phyloP scores from a whole-genome alignment of 2,888 invertebrate genomes.

The Sinodicranocentrus sp. region DNA sequence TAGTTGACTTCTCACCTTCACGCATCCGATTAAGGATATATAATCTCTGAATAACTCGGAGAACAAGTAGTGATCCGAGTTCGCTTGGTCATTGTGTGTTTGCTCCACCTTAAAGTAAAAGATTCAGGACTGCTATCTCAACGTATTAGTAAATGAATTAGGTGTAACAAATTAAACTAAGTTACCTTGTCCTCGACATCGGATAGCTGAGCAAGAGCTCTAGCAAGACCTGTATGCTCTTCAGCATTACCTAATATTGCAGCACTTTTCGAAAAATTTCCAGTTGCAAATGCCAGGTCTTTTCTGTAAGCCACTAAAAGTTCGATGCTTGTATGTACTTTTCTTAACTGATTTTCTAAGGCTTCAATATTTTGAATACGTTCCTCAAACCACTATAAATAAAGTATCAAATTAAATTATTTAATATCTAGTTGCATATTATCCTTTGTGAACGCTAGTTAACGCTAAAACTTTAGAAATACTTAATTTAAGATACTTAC shows the following conservation, averaged over 20 bases:
- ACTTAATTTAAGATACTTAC: conserved; percentile 81
- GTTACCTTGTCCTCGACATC: conserved; percentile 90
- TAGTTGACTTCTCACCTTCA: conserved; percentile 88
- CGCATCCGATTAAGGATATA: conserved; percentile 92
- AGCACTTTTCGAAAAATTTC: conserved; percentile 90
- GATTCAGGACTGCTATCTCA: too few species aligned
- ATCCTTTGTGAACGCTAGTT: neutral
- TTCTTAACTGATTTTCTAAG: conserved; percentile 91
- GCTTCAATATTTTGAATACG: conserved; percentile 94
- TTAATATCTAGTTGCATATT: neutral
- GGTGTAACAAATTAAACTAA: too few species aligned
- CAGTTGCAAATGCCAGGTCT: conserved; percentile 88
- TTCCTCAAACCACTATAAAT: conserved; percentile 97
- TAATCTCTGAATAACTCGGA: conserved; percentile 98
- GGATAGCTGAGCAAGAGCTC: conserved; percentile 93
- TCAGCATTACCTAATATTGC: conserved; percentile 95
- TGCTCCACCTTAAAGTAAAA: conserved; percentile 94
- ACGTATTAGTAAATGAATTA: too few species aligned
- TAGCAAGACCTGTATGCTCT: conserved; percentile 93
- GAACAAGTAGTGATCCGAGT: conserved; percentile 95
- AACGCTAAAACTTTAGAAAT: neutral
- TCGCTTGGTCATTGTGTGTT: conserved; percentile 93
- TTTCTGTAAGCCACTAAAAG: conserved; percentile 91
- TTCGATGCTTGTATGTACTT: conserved; percentile 92
- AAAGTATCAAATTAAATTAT: neutral